Evolutionary conservation across 2,888 invertebrate genomes (phyloP).

Genomic region (Oxytorus armatus): DNA sequence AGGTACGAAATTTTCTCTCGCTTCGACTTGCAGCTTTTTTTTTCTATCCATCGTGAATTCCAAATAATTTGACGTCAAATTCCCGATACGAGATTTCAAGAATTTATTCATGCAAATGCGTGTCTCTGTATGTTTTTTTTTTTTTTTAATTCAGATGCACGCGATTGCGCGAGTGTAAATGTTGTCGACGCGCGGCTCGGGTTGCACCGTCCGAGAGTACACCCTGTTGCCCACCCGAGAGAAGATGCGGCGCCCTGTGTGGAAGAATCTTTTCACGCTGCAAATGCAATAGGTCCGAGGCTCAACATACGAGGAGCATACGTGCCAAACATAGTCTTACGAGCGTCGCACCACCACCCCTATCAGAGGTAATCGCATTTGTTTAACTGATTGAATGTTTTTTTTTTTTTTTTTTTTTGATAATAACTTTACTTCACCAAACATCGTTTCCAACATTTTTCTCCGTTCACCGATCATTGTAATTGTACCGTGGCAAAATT

Average conservation of each 20-base stretch:
- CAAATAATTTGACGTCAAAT: too few relatives aligned
- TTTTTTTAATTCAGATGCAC: slow-evolving; percentile 70
- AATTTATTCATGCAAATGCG: background rate
- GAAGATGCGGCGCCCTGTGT: slow-evolving; percentile 79
- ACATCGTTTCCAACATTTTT: too few relatives aligned
- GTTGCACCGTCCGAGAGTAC: slow-evolving; percentile 78
- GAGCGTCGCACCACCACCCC: slow-evolving; percentile 82
- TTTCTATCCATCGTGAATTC: too few relatives aligned
- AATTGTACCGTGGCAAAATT: too few relatives aligned
- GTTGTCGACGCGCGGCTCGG: slow-evolving; percentile 75
- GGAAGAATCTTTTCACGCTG: slow-evolving; percentile 73
- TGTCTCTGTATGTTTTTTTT: background rate
- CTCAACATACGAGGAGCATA: slow-evolving; percentile 76
- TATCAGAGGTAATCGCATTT: slow-evolving; percentile 78
- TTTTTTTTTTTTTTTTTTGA: background rate
- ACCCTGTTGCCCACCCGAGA: slow-evolving; percentile 79
- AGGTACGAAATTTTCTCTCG: slow-evolving; percentile 72
- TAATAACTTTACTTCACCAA: background rate
- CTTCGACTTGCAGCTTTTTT: background rate
- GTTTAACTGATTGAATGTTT: background rate
- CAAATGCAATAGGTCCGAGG: slow-evolving; percentile 67
- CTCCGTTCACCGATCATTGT: too few relatives aligned
- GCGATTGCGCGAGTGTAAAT: slow-evolving; percentile 74
- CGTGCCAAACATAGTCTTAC: slow-evolving; percentile 83
- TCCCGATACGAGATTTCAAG: too few relatives aligned